These are phyloP conservation scores for Drepana falcataria DNA, from an alignment of 2,888 invertebrate species.

Conservation along the genomic window DNA sequence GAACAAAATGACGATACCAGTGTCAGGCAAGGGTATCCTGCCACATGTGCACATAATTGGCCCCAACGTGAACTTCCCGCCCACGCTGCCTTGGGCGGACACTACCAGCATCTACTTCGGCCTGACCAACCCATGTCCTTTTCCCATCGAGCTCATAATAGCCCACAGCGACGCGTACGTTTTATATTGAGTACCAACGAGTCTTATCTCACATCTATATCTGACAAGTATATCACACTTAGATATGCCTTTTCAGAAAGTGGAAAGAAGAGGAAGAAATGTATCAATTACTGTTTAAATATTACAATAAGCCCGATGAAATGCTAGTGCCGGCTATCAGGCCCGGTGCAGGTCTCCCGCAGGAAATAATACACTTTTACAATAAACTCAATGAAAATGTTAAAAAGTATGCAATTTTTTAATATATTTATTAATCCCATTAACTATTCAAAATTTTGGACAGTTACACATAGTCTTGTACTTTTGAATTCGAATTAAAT, in stretches of 20 bases:
- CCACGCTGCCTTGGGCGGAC: constrained; percentile 80
- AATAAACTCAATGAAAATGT: constrained; percentile 41
- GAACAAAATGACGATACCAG: constrained; percentile 58
- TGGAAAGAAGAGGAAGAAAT: constrained; percentile 65
- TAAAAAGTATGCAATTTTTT: constrained; percentile 34
- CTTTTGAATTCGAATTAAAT: too few relatives aligned
- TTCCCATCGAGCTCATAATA: constrained; percentile 84
- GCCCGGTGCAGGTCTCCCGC: constrained; percentile 52
- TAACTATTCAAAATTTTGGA: too few relatives aligned
- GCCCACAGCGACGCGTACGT: constrained; percentile 81
- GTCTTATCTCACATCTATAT: not conserved
- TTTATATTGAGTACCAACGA: not conserved
- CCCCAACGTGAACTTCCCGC: constrained; percentile 75
- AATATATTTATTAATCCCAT: too few relatives aligned
- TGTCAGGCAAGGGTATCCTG: constrained; percentile 75
- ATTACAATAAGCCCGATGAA: constrained; percentile 66
- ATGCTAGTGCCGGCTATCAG: constrained; percentile 57
- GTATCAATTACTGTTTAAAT: constrained; percentile 55
- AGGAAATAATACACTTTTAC: constrained; percentile 47
- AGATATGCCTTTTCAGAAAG: constrained; percentile 33
- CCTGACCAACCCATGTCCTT: constrained; percentile 80
- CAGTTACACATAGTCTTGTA: too few relatives aligned
- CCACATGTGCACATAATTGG: constrained; percentile 74
- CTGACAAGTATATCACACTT: not conserved
- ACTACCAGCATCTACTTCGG: constrained; percentile 78